Percentiles rank a stretch among this genome's conserved stretches.
Evolutionary conservation across 2,888 invertebrate genomes (phyloP).

Genomic region (Aspidiotus destructor): DNA sequence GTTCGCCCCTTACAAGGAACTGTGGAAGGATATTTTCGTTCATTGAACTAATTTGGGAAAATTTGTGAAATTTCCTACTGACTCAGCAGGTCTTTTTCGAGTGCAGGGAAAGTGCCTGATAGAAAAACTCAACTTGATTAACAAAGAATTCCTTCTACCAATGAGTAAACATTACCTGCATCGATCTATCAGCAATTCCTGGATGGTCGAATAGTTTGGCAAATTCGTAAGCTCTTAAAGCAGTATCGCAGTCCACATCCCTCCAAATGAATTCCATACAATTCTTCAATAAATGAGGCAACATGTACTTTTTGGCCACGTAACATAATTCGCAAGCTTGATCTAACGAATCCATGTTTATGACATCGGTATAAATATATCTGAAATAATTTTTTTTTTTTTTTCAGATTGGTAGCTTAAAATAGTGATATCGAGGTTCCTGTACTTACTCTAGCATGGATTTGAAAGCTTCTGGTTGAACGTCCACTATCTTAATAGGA

Average conservation of each 20-base stretch:
- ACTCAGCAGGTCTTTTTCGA: no score
- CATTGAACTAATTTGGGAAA: no score
- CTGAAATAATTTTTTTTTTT: conserved; percentile 43
- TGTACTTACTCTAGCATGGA: conserved; percentile 60
- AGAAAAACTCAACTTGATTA: background rate
- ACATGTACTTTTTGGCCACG: conserved; percentile 79
- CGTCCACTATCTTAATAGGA: conserved; percentile 70
- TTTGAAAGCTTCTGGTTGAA: conserved; percentile 76
- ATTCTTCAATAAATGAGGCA: conserved; percentile 70
- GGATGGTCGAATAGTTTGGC: conserved; percentile 75
- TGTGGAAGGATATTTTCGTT: no score
- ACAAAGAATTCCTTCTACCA: background rate
- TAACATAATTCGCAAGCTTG: conserved; percentile 80
- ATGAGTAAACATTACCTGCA: conserved; percentile 48
- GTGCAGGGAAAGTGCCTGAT: conserved; percentile 4
- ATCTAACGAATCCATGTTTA: conserved; percentile 70
- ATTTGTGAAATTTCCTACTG: no score
- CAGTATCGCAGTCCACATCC: conserved; percentile 66
- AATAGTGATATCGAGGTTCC: no score
- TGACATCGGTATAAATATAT: conserved; percentile 72
- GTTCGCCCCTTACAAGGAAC: no score
- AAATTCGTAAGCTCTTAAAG: conserved; percentile 76
- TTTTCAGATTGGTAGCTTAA: no score
- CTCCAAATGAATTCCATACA: conserved; percentile 79
- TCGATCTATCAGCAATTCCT: conserved; percentile 67